Percentiles rank a stretch among this genome's conserved stretches.
These are phyloP conservation scores for Agonopterix heracliana DNA, from an alignment of 2,888 invertebrate species.

Conservation along the genomic window DNA sequence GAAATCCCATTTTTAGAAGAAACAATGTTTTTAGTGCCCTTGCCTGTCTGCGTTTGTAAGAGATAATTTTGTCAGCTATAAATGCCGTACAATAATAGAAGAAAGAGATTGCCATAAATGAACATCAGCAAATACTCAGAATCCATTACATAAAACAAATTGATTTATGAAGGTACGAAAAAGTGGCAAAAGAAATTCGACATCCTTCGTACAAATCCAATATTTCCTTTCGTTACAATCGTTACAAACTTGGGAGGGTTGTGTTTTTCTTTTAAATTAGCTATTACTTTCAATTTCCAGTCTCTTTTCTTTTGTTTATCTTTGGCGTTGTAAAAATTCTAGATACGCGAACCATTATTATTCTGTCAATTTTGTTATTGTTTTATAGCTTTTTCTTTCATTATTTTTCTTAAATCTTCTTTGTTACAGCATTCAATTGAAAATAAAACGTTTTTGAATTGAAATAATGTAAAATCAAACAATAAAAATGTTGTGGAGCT, in stretches of 20 bases:
- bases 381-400: no score
- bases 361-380: neutral
- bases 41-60: no score
- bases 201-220: constrained; percentile 9
- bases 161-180: constrained; percentile 12
- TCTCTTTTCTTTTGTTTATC: constrained; percentile 1
- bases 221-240: constrained; percentile 5
- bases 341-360: neutral
- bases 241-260: neutral
- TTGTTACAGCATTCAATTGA: no score
- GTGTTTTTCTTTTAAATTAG: constrained; percentile 20
- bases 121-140: constrained; percentile 12
- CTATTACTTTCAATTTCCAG: neutral
- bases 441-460: no score
- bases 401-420: no score
- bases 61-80: no score
- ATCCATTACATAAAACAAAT: constrained; percentile 17
- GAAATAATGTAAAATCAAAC: no score
- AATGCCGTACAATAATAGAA: no score
- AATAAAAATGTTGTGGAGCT: no score
- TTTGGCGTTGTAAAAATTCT: neutral
- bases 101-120: neutral
- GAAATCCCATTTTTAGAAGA: no score
- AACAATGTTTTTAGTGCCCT: no score
- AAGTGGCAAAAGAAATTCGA: constrained; percentile 6